Percentiles rank a stretch among this genome's conserved stretches.
These are phyloP conservation scores for Tachysurus fulvidraco DNA, from an alignment of 2,113 vertebrate species.

Conservation along the genomic window DNA sequence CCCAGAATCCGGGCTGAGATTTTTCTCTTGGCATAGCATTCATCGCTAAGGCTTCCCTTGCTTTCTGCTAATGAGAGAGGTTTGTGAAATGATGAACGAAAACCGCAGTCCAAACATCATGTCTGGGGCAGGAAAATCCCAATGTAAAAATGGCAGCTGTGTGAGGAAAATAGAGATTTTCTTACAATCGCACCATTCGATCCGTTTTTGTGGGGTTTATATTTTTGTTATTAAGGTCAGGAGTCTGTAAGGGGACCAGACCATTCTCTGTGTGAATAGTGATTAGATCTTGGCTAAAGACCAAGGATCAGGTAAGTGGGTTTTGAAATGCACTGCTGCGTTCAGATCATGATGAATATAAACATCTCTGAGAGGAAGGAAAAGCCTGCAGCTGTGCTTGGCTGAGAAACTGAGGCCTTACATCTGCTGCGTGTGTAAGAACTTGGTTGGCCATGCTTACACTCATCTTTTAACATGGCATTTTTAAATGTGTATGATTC, in stretches of 20 bases:
- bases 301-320: constrained; percentile 44
- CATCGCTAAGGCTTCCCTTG: constrained; percentile 24
- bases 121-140: constrained; percentile 29
- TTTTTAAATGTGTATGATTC: neutral
- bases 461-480: neutral
- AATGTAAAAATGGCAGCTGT: constrained; percentile 25
- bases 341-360: constrained; percentile 19
- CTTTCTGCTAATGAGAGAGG: constrained; percentile 19
- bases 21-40: constrained; percentile 2
- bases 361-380: constrained; percentile 38
- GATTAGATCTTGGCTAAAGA: constrained; percentile 32
- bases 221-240: constrained; percentile 38
- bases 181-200: constrained; percentile 11
- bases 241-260: constrained; percentile 28
- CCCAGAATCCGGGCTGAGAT: neutral
- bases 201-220: constrained; percentile 21
- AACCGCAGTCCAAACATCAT: constrained; percentile 34
- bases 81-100: constrained; percentile 22
- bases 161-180: constrained; percentile 17
- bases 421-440: constrained; percentile 39
- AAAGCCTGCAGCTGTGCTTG: constrained; percentile 35
- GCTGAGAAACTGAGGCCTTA: constrained; percentile 24
- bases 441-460: neutral
- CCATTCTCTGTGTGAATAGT: constrained; percentile 33
- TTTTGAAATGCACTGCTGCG: constrained; percentile 27